These are phyloP conservation scores for Strigamia crassipes DNA, from an alignment of 2,888 invertebrate species.

Conservation along the genomic window DNA sequence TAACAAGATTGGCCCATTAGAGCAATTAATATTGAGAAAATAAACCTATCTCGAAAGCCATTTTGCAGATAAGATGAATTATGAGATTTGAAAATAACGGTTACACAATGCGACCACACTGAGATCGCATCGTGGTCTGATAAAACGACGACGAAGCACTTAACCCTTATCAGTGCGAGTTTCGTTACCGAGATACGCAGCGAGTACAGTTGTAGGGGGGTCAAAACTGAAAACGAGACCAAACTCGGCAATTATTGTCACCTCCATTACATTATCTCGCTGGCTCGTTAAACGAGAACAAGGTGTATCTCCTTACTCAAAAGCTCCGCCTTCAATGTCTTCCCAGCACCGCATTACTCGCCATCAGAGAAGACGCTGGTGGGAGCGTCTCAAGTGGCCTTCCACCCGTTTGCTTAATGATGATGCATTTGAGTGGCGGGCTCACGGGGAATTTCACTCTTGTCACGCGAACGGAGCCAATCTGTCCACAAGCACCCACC, in stretches of 20 bases:
- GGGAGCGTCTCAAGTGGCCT: constrained; percentile 26
- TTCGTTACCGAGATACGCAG: constrained; percentile 37
- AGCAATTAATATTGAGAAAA: constrained; percentile 22
- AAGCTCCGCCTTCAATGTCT: constrained; percentile 16
- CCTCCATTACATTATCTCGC: constrained; percentile 29
- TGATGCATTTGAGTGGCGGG: constrained; percentile 42
- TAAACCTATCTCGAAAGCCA: constrained; percentile 22
- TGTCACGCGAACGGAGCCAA: constrained; percentile 35
- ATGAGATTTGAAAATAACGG: constrained; percentile 35
- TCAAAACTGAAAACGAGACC: constrained; percentile 36
- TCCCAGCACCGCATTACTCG: constrained; percentile 11
- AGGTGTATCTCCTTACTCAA: constrained; percentile 1
- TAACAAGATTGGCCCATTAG: not conserved
- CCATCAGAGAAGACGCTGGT: constrained; percentile 3
- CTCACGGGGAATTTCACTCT: constrained; percentile 35
- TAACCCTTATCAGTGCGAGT: constrained; percentile 34
- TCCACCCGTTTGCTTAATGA: constrained; percentile 30
- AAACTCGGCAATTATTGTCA: constrained; percentile 42
- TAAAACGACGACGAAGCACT: constrained; percentile 39
- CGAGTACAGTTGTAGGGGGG: not conserved
- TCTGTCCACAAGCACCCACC: constrained; percentile 31
- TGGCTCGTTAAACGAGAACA: constrained; percentile 19
- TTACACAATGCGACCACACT: constrained; percentile 23
- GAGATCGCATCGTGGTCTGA: constrained; percentile 6
- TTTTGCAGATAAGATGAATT: constrained; percentile 41